These are phyloP conservation scores for Campodea augens DNA, from an alignment of 1,140 invertebrate species.

Conservation along the genomic window DNA sequence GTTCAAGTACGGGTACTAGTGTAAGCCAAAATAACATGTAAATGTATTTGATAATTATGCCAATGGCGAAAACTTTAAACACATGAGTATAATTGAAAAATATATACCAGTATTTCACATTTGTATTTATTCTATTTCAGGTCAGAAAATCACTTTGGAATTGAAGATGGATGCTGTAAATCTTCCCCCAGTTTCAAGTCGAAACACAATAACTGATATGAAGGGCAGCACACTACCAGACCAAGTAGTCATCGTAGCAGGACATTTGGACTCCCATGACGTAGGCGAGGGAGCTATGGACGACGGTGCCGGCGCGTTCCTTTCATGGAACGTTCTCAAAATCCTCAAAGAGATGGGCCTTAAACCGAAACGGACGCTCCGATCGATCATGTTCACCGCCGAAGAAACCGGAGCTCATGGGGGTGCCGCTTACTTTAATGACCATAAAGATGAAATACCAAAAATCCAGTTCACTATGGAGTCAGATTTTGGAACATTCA, in stretches of 20 bases:
- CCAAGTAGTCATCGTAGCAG: conserved; percentile 56
- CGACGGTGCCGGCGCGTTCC: conserved; percentile 62
- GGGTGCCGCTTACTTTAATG: conserved; percentile 37
- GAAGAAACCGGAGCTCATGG: conserved; percentile 57
- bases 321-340: conserved; percentile 53
- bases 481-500: conserved; percentile 65
- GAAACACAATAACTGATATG: conserved; percentile 55
- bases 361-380: conserved; percentile 43
- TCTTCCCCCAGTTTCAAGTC: conserved; percentile 32
- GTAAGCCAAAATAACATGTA: no score
- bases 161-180: conserved; percentile 34
- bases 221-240: conserved; percentile 34
- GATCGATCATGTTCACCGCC: conserved; percentile 66
- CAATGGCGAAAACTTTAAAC: no score
- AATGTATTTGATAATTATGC: no score
- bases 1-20: no score
- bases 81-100: no score
- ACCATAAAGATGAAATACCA: conserved; percentile 36
- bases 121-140: no score
- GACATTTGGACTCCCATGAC: conserved; percentile 78
- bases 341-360: conserved; percentile 45
- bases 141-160: conserved; percentile 27
- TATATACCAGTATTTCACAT: no score
- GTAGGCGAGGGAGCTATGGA: conserved; percentile 79
- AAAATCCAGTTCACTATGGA: conserved; percentile 69